Evolutionary conservation across 2,113 vertebrate species (phyloP).

Genomic region (Haplochromis vanheusdeni): DNA sequence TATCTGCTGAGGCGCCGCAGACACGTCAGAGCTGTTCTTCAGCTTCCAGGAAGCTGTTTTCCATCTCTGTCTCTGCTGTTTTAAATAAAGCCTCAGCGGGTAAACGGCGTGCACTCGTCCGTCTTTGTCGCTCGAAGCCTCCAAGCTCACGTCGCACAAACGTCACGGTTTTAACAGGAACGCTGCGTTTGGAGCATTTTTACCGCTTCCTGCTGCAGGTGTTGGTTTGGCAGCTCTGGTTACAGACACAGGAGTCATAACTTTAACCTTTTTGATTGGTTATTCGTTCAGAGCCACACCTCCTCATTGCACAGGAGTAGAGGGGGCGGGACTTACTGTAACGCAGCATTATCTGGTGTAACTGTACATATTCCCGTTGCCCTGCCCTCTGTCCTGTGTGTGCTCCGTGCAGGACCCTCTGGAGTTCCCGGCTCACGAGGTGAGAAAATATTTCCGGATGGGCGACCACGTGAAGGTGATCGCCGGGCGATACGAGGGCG

Average conservation of each 20-base stretch:
- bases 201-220: rapidly evolving
- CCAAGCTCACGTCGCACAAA: not conserved
- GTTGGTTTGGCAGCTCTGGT: not conserved
- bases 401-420: conserved; percentile 78
- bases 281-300: not conserved
- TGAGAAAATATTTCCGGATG: conserved; percentile 94
- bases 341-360: not conserved
- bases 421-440: conserved; percentile 91
- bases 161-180: rapidly evolving
- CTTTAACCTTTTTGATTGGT: not conserved
- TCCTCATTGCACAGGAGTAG: not conserved
- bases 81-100: not conserved
- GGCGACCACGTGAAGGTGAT: conserved; percentile 97
- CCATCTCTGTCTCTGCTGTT: not conserved
- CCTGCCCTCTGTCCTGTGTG: not conserved
- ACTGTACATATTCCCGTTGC: rapidly evolving
- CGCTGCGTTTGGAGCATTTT: rapidly evolving
- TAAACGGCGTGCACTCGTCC: not conserved
- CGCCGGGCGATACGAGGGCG: conserved; percentile 87
- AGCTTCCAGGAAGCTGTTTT: not conserved
- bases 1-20: not conserved
- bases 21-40: not conserved
- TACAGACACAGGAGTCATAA: not conserved
- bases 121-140: not conserved
- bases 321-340: not conserved